These are phyloP conservation scores for Mechanitis mazaeus DNA, from an alignment of 2,888 invertebrate species.

Conservation along the genomic window DNA sequence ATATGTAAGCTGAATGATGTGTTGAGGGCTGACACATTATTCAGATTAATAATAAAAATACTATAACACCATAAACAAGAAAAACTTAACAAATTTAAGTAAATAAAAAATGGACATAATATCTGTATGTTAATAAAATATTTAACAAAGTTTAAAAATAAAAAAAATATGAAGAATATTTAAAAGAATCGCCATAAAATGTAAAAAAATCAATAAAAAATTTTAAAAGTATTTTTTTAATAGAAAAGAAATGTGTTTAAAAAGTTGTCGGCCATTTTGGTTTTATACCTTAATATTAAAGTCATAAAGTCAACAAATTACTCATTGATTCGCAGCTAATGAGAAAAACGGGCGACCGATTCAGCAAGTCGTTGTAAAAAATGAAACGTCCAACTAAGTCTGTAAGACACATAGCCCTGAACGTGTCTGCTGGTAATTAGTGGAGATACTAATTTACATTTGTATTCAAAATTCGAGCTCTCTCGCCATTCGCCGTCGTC, in stretches of 20 bases:
- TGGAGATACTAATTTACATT: constrained; percentile 78
- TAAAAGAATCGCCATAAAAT: neutral
- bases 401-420: constrained; percentile 71
- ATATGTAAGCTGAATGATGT: constrained; percentile 46
- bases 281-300: constrained; percentile 20
- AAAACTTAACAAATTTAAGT: constrained; percentile 8
- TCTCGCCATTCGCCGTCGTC: constrained; percentile 72
- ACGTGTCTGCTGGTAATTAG: constrained; percentile 76
- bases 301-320: constrained; percentile 42
- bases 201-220: neutral
- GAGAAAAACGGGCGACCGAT: constrained; percentile 62
- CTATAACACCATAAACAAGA: neutral
- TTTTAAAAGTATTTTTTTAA: neutral
- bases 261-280: no score
- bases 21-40: constrained; percentile 37
- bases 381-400: constrained; percentile 67
- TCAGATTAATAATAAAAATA: neutral
- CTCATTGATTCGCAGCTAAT: constrained; percentile 55
- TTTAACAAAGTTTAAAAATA: no score
- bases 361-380: constrained; percentile 61
- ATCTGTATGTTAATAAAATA: constrained; percentile 6
- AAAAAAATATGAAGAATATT: no score
- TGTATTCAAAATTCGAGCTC: constrained; percentile 78
- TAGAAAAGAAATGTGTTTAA: no score
- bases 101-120: neutral